A percentile compares a stretch with the other conserved stretches of the same genome.
These are phyloP conservation scores for Dipodomys merriami DNA, from an alignment of 2,113 vertebrate species.

Conservation along the genomic window DNA sequence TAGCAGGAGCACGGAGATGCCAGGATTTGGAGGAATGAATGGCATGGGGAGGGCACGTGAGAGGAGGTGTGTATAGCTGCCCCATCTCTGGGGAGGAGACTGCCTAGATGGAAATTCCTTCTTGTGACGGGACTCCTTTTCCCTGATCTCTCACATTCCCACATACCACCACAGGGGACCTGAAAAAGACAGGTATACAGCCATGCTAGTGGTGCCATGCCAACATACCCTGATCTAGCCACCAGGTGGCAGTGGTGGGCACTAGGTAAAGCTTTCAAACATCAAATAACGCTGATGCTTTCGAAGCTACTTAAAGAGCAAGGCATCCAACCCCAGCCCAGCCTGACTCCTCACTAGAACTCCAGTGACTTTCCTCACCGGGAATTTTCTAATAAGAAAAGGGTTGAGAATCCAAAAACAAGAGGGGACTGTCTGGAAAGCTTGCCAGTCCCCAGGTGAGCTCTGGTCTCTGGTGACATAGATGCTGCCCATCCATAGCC, in stretches of 20 bases:
- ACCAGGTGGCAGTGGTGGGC: conserved; percentile 50
- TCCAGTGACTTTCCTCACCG: not conserved
- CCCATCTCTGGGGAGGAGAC: not conserved
- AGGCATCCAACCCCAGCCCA: not conserved
- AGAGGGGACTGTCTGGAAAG: not conserved
- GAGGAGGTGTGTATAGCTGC: not conserved
- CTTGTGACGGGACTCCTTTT: not conserved
- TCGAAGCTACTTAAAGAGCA: not conserved
- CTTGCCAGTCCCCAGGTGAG: not conserved
- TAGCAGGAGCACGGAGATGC: not conserved
- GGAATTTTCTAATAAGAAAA: not conserved
- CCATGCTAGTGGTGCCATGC: not conserved
- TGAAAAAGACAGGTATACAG: not conserved
- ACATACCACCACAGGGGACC: not conserved
- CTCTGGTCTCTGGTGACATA: not conserved
- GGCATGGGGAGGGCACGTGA: rapidly evolving
- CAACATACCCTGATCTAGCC: not conserved
- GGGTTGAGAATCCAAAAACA: not conserved
- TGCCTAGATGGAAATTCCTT: not conserved
- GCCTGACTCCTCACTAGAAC: not conserved
- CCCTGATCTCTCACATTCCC: not conserved
- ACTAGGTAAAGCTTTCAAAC: not conserved
- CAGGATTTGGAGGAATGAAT: not conserved
- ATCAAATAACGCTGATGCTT: not conserved
- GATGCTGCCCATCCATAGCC: not conserved